A percentile compares a stretch with the other conserved stretches of the same genome.
These are phyloP conservation scores for Drosophila mojavensis DNA, from an alignment of 1,140 invertebrate species.

Conservation along the genomic window DNA sequence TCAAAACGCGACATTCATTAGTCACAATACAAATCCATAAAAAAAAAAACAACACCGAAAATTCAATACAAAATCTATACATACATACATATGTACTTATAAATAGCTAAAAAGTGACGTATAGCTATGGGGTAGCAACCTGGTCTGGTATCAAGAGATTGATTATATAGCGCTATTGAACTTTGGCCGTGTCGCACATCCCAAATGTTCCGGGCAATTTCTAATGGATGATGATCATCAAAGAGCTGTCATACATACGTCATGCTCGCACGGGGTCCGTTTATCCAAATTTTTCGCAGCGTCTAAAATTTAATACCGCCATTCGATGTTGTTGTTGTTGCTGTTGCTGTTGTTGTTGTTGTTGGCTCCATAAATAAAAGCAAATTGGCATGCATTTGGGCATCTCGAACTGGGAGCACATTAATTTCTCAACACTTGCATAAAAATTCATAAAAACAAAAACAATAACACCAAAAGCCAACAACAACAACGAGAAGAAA, in stretches of 20 bases:
- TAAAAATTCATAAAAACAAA: slow-evolving; percentile 78
- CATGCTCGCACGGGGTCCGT: slow-evolving; percentile 2
- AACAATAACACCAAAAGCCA: slow-evolving; percentile 15
- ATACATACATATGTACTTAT: background rate
- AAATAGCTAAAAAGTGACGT: slow-evolving; percentile 42
- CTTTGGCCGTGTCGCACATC: slow-evolving; percentile 43
- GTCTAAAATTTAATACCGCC: slow-evolving; percentile 66
- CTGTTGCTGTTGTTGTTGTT: slow-evolving; percentile 34
- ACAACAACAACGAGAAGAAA: slow-evolving; percentile 34
- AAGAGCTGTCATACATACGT: slow-evolving; percentile 26
- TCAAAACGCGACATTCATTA: slow-evolving; percentile 68
- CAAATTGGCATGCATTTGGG: slow-evolving; percentile 78
- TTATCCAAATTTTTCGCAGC: slow-evolving; percentile 45
- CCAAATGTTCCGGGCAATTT: slow-evolving; percentile 12
- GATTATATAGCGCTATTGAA: slow-evolving; percentile 61
- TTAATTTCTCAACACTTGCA: slow-evolving; percentile 80
- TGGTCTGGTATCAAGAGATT: slow-evolving; percentile 39
- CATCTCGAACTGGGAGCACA: slow-evolving; percentile 56
- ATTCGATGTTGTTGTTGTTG: slow-evolving; percentile 32
- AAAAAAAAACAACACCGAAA: slow-evolving; percentile 37
- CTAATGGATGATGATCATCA: slow-evolving; percentile 16
- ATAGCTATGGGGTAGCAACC: slow-evolving; percentile 16
- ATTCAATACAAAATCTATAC: too few species aligned
- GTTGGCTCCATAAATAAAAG: slow-evolving; percentile 68
- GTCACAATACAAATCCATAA: slow-evolving; percentile 51